phyloP scores from a whole-genome alignment of 2,113 vertebrate species.

The Microcebus ravelobensis region DNA sequence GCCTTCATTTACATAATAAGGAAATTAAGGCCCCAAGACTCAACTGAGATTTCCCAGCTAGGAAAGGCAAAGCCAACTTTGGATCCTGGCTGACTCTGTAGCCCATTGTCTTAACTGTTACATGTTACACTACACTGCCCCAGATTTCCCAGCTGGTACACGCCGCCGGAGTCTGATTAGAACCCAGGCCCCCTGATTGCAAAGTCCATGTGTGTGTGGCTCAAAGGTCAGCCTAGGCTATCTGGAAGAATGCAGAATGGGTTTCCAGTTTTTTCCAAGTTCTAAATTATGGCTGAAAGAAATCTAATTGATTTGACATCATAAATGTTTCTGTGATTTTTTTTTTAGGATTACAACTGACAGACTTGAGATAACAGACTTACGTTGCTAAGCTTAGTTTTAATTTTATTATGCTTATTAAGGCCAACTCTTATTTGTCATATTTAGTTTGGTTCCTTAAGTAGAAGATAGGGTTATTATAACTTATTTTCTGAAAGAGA shows the following conservation, averaged over 20 bases:
- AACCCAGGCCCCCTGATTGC: neutral
- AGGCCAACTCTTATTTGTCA: neutral
- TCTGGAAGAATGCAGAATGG: constrained; percentile 27
- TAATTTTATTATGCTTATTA: constrained; percentile 39
- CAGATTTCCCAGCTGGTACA: neutral
- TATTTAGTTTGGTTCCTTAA: constrained; percentile 12
- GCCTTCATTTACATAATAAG: neutral
- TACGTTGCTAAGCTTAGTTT: neutral
- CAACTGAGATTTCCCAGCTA: neutral
- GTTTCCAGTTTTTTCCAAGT: neutral
- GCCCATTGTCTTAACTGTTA: neutral
- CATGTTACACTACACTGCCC: neutral
- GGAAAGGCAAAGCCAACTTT: neutral
- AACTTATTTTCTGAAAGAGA: constrained; percentile 38
- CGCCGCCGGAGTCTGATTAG: neutral
- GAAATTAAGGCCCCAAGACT: neutral
- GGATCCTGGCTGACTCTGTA: neutral
- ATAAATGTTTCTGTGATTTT: constrained; percentile 16
- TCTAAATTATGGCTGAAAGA: neutral
- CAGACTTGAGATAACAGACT: neutral
- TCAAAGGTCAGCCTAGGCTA: neutral
- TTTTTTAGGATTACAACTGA: neutral
- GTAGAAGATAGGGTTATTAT: neutral
- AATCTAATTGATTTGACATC: neutral
- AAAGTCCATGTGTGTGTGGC: neutral